Evolutionary conservation across 92 coral and sea anemone genomes (phyloP).

Genomic region (Anthopleura xanthogrammica): DNA sequence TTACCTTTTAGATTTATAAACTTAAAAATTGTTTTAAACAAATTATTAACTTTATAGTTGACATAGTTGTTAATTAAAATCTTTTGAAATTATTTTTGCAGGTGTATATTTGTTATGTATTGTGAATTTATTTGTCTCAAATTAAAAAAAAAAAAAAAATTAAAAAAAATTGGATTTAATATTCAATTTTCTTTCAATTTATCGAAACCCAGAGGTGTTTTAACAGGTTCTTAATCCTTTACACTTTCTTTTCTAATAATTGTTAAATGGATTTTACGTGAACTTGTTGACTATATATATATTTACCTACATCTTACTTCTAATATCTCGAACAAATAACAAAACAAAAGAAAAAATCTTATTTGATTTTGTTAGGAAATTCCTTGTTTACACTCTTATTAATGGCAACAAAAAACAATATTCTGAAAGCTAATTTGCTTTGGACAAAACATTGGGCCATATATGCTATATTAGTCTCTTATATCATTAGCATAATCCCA

Average conservation of each 20-base stretch:
- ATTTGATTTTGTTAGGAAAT: not conserved
- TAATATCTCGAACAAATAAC: not conserved
- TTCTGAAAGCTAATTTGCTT: conserved; percentile 7
- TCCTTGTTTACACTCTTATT: not conserved
- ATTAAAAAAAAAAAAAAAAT: too few species aligned
- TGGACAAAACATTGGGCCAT: conserved; percentile 1
- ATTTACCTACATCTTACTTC: not conserved
- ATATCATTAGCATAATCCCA: not conserved
- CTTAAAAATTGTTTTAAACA: not conserved
- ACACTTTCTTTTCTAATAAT: not conserved
- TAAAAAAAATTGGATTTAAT: not conserved
- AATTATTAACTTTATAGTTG: not conserved
- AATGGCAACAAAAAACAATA: not conserved
- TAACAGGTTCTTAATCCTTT: not conserved
- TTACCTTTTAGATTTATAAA: not conserved
- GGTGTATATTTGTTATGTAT: not conserved
- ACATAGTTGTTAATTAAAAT: not conserved
- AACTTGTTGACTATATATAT: not conserved
- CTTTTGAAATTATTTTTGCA: not conserved
- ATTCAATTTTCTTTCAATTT: not conserved
- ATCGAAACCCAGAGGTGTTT: not conserved
- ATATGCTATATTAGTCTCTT: not conserved
- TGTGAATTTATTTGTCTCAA: not conserved
- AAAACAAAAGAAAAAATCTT: not conserved
- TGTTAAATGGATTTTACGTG: not conserved